Conservation (phyloP, 2,797 vertebrate species). For the Dendrocincla tyrannina region DNA sequence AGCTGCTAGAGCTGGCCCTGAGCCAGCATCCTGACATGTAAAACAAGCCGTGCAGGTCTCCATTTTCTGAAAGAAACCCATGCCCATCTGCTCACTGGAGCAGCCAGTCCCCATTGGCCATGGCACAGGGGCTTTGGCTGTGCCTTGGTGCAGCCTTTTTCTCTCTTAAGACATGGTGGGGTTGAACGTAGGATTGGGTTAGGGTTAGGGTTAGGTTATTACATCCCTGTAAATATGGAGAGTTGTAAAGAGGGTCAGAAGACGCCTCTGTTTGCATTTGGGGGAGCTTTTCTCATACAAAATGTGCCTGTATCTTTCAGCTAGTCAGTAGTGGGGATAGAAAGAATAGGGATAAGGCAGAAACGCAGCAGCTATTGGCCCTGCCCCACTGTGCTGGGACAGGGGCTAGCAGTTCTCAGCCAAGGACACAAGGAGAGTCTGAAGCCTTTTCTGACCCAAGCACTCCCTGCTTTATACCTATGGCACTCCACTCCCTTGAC, state of each 20-base stretch:
- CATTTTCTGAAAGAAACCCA: not conserved
- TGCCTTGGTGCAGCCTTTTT: not conserved
- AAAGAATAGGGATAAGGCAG: not conserved
- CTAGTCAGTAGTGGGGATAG: not conserved
- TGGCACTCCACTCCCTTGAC: not conserved
- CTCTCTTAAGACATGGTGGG: not conserved
- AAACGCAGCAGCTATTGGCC: not conserved
- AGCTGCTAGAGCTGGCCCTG: too few relatives aligned
- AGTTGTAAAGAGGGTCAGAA: not conserved
- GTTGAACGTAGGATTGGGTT: not conserved
- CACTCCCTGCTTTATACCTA: not conserved
- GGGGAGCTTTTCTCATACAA: not conserved
- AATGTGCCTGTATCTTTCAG: not conserved
- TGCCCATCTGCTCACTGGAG: not conserved
- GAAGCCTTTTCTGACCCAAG: not conserved
- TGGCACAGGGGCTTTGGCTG: not conserved
- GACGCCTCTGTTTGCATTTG: not conserved
- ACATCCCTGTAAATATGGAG: not conserved
- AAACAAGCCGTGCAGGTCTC: not conserved
- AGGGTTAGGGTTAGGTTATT: too few relatives aligned
- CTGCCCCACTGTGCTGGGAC: not conserved
- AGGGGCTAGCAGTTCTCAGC: not conserved
- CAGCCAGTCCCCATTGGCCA: fast-evolving
- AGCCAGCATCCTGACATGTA: not conserved
- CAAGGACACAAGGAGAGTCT: fast-evolving